Conservation (phyloP, 2,113 vertebrate species). For the Oryzias curvinotus region DNA sequence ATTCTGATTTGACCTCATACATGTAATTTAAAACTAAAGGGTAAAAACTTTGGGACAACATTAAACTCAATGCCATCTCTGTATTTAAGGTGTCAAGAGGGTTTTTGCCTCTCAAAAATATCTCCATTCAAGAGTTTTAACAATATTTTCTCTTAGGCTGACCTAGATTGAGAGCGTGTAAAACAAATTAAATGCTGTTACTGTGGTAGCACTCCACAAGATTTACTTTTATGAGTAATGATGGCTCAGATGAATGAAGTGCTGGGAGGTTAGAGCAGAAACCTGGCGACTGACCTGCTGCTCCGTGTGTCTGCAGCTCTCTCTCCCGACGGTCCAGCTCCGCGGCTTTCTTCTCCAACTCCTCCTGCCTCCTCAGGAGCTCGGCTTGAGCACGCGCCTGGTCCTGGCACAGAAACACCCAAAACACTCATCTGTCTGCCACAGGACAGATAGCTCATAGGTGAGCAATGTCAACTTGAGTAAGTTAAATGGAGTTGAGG, state of each 20-base stretch:
- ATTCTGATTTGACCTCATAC: too few relatives aligned
- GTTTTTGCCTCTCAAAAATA: too few relatives aligned
- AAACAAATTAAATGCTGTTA: background rate
- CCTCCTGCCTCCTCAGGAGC: slow-evolving; percentile 93
- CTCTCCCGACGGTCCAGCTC: slow-evolving; percentile 97
- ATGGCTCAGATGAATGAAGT: too few relatives aligned
- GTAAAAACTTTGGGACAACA: too few relatives aligned
- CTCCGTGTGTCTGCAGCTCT: slow-evolving; percentile 92
- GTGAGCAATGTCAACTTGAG: slow-evolving; percentile 19
- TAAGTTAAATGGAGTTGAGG: slow-evolving; percentile 9
- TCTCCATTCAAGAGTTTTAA: too few relatives aligned
- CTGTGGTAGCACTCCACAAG: too few relatives aligned
- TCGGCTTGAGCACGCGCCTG: slow-evolving; percentile 94
- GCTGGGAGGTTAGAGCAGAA: background rate
- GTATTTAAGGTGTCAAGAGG: too few relatives aligned
- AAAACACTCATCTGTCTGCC: slow-evolving; percentile 16
- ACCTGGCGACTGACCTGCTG: slow-evolving; percentile 73
- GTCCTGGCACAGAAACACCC: slow-evolving; percentile 77
- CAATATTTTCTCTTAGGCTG: background rate
- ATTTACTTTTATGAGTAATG: too few relatives aligned
- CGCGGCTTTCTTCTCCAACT: slow-evolving; percentile 96
- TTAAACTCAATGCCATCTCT: too few relatives aligned
- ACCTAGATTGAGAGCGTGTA: background rate
- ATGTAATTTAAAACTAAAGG: too few relatives aligned
- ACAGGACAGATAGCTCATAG: slow-evolving; percentile 7